A percentile compares a stretch with the other conserved stretches of the same genome.
Conservation (phyloP, 1,140 invertebrate genomes). For the Lepidurus couesii region DNA sequence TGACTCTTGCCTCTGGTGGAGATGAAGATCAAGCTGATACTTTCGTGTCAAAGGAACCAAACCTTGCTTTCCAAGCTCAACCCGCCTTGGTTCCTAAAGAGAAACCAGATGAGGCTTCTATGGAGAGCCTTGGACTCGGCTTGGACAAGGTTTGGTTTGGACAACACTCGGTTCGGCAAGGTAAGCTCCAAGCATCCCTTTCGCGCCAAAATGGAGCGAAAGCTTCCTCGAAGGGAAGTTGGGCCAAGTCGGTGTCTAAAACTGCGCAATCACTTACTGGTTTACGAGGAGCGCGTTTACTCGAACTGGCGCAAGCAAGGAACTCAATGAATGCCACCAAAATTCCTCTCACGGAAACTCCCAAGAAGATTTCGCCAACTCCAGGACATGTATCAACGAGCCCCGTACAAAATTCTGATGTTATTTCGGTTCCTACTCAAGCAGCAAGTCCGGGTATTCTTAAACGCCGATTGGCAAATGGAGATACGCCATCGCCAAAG, state of each 20-base stretch:
- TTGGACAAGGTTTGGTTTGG: too few species aligned
- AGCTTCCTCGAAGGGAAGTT: neutral
- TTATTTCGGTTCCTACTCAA: neutral
- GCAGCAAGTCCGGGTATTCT: neutral
- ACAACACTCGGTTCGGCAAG: neutral
- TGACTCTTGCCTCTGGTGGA: neutral
- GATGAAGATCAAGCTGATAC: neutral
- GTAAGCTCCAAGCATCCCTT: neutral
- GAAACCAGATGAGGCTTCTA: neutral
- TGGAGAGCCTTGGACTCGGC: neutral
- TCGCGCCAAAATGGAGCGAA: neutral
- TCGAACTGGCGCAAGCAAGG: neutral
- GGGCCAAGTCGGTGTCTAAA: neutral
- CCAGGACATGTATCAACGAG: neutral
- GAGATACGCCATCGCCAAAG: neutral
- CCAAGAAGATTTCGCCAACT: neutral
- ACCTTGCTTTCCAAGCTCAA: neutral
- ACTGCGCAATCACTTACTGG: neutral
- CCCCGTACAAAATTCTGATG: neutral
- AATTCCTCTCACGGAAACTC: neutral
- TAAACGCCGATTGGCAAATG: neutral
- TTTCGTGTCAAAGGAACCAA: neutral
- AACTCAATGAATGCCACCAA: neutral
- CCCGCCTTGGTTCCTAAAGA: neutral
- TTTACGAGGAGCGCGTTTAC: neutral